Evolutionary conservation across 2,888 invertebrate genomes (phyloP).

Genomic region (Craniophora ligustri): DNA sequence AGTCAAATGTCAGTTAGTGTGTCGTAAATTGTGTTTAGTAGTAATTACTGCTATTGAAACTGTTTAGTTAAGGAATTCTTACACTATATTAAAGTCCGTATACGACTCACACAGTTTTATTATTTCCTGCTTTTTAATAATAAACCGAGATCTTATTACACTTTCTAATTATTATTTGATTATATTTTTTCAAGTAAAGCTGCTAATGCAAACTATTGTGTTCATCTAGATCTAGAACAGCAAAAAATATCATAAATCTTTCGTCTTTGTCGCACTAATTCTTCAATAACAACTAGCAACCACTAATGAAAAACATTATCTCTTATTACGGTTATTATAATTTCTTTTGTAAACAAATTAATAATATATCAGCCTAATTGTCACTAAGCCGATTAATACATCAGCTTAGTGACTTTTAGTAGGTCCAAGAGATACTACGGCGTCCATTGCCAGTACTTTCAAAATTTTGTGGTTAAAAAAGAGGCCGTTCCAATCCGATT

Average conservation of each 20-base stretch:
- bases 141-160: not conserved
- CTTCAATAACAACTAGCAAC: not conserved
- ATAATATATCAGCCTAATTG: constrained; percentile 28
- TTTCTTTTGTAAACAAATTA: constrained; percentile 24
- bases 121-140: not conserved
- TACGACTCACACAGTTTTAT: not conserved
- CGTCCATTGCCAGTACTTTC: constrained; percentile 23
- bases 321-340: constrained; percentile 14
- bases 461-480: constrained; percentile 33
- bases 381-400: constrained; percentile 38
- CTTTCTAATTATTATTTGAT: no score
- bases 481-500: constrained; percentile 47
- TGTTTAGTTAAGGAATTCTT: constrained; percentile 21
- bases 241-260: no score
- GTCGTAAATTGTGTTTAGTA: constrained; percentile 28
- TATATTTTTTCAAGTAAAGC: no score
- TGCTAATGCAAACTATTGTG: no score
- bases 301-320: constrained; percentile 1
- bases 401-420: no score
- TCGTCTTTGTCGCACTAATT: not conserved
- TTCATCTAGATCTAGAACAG: no score
- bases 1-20: constrained; percentile 20
- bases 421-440: constrained; percentile 32
- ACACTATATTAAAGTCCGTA: not conserved
- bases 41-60: constrained; percentile 13